phyloP scores from a whole-genome alignment of 2,888 invertebrate species.

The Micoletzkya japonica region DNA sequence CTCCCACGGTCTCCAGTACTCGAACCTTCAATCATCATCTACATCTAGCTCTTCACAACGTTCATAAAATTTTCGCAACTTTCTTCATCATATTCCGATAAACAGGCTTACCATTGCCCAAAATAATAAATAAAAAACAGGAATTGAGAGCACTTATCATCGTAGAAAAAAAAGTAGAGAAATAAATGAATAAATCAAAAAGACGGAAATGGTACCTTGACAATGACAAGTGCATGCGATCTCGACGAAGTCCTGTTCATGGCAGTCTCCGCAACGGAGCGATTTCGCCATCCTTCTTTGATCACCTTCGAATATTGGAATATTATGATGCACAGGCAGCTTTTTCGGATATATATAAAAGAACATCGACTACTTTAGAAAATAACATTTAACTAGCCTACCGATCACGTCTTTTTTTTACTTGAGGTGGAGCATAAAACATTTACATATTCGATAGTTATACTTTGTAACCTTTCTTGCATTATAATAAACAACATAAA shows the following conservation, averaged over 20 bases:
- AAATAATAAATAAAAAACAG: too few relatives aligned
- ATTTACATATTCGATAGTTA: too few relatives aligned
- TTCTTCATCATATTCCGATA: neutral
- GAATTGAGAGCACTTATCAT: too few relatives aligned
- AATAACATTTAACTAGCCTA: too few relatives aligned
- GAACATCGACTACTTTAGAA: too few relatives aligned
- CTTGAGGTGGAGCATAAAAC: too few relatives aligned
- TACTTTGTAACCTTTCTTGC: too few relatives aligned
- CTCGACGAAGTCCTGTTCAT: conserved; percentile 67
- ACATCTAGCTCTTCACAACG: neutral
- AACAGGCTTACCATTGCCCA: too few relatives aligned
- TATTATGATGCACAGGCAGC: too few relatives aligned
- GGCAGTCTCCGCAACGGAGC: conserved; percentile 65
- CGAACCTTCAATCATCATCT: conserved; percentile 33
- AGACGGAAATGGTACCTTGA: conserved; percentile 55
- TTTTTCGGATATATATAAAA: too few relatives aligned
- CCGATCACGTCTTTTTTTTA: too few relatives aligned
- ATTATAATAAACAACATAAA: too few relatives aligned
- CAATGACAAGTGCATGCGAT: conserved; percentile 66
- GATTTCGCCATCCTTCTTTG: conserved; percentile 64
- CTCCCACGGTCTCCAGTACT: conserved; percentile 62
- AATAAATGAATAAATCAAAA: conserved; percentile 7
- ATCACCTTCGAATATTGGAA: conserved; percentile 64
- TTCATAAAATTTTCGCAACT: neutral
- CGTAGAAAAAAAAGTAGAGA: neutral